These are phyloP conservation scores for Drosophila putrida DNA, from an alignment of 2,888 invertebrate genomes.

Conservation along the genomic window DNA sequence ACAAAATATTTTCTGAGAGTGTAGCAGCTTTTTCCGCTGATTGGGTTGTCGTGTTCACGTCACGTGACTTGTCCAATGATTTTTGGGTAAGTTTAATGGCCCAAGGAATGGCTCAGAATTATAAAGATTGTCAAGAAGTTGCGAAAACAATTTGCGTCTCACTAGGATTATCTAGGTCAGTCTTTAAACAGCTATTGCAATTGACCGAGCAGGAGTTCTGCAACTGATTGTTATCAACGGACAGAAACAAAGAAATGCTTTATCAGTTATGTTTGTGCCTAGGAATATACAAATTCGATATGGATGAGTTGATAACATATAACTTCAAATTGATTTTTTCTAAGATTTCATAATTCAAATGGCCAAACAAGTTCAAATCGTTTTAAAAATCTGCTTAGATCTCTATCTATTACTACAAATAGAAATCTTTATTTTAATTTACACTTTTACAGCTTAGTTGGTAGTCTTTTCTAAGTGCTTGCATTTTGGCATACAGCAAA, in stretches of 20 bases:
- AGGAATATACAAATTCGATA: not conserved
- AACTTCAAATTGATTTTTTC: not conserved
- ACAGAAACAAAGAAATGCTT: constrained; percentile 22
- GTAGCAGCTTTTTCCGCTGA: not conserved
- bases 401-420: constrained; percentile 21
- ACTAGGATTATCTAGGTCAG: constrained; percentile 24
- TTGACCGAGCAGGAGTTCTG: constrained; percentile 10
- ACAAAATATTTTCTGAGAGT: not conserved
- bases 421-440: constrained; percentile 47
- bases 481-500: constrained; percentile 40
- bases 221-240: constrained; percentile 16
- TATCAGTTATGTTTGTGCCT: constrained; percentile 14
- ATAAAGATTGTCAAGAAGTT: not conserved
- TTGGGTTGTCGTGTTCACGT: constrained; percentile 10
- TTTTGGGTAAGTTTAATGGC: not conserved
- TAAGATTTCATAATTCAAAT: not conserved
- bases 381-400: not conserved
- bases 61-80: constrained; percentile 16
- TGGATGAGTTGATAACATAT: not conserved
- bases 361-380: not conserved
- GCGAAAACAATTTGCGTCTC: constrained; percentile 22
- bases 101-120: not conserved
- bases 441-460: constrained; percentile 48
- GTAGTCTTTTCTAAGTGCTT: constrained; percentile 47
- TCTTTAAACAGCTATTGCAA: constrained; percentile 14